Percentiles rank a stretch among this genome's conserved stretches.
These are phyloP conservation scores for Moxostoma hubbsi DNA, from an alignment of 2,797 vertebrate genomes.

Conservation along the genomic window DNA sequence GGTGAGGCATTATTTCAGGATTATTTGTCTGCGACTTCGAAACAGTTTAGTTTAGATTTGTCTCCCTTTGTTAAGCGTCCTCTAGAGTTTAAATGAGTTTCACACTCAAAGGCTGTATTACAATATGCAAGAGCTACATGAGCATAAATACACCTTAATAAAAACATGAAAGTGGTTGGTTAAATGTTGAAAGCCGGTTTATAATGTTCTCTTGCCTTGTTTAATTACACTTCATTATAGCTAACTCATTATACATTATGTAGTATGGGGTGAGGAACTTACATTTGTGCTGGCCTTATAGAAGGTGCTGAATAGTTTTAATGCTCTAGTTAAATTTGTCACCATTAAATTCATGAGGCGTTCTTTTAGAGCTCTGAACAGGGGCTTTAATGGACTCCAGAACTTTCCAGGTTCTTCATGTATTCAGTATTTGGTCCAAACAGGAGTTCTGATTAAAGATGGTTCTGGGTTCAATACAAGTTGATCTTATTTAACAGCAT, in stretches of 20 bases:
- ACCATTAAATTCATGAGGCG: no score
- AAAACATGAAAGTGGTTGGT: conserved; percentile 35
- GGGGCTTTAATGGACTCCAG: no score
- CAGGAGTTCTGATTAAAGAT: no score
- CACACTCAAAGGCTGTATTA: conserved; percentile 34
- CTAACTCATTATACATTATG: neutral
- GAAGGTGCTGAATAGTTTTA: no score
- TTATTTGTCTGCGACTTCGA: neutral
- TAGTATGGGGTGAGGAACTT: neutral
- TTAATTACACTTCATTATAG: neutral
- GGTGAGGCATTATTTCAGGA: neutral
- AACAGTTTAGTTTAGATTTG: neutral
- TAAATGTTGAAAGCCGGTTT: conserved; percentile 13
- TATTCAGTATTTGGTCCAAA: no score
- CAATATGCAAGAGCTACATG: conserved; percentile 25
- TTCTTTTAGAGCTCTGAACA: no score
- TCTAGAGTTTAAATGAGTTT: conserved; percentile 28
- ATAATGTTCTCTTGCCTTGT: conserved; percentile 4
- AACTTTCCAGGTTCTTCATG: no score
- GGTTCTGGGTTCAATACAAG: no score
- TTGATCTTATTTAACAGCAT: no score
- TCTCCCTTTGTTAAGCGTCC: conserved; percentile 33
- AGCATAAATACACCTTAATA: conserved; percentile 23
- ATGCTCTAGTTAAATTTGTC: no score
- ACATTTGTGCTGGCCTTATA: neutral